Percentiles rank a stretch among this genome's conserved stretches.
Conservation (phyloP, 2,797 vertebrate species). For the Propithecus deckenii region DNA sequence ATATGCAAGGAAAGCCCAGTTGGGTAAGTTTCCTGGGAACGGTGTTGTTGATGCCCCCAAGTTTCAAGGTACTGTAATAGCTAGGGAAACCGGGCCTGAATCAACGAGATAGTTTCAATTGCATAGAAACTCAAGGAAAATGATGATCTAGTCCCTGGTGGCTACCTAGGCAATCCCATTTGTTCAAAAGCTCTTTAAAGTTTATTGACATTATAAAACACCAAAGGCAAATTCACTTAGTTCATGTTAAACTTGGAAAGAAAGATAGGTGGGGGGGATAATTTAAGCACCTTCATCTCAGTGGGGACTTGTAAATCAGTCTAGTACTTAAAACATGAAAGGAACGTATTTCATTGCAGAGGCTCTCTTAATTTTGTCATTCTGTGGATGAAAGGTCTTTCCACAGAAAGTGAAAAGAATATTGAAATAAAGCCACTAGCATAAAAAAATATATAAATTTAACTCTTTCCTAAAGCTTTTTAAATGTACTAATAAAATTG, state of each 20-base stretch:
- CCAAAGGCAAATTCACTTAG: slow-evolving; percentile 25
- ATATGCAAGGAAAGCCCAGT: not conserved
- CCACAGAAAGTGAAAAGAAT: slow-evolving; percentile 60
- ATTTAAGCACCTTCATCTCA: slow-evolving; percentile 38
- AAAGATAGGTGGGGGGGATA: not conserved
- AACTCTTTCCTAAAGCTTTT: slow-evolving; percentile 50
- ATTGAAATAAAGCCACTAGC: slow-evolving; percentile 30
- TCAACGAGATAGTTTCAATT: not conserved
- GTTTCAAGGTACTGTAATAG: not conserved
- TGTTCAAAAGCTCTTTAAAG: slow-evolving; percentile 60
- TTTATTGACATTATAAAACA: slow-evolving; percentile 65
- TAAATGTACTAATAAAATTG: slow-evolving; percentile 58
- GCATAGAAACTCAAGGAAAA: slow-evolving; percentile 32
- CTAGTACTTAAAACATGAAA: slow-evolving; percentile 72
- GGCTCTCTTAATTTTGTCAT: slow-evolving; percentile 68
- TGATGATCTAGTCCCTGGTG: not conserved
- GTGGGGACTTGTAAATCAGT: slow-evolving; percentile 63
- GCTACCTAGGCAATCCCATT: not conserved
- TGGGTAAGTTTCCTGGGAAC: not conserved
- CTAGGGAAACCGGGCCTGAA: not conserved
- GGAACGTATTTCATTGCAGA: slow-evolving; percentile 46
- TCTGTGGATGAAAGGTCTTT: slow-evolving; percentile 62
- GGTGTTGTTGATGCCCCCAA: not conserved
- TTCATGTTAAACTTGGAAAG: slow-evolving; percentile 68
- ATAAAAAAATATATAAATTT: slow-evolving; percentile 68